Evolutionary conservation across 2,888 invertebrate species (phyloP), one percentile per base, ranked within the genome.

Genomic region (Mesorhabditis belari): DNA sequence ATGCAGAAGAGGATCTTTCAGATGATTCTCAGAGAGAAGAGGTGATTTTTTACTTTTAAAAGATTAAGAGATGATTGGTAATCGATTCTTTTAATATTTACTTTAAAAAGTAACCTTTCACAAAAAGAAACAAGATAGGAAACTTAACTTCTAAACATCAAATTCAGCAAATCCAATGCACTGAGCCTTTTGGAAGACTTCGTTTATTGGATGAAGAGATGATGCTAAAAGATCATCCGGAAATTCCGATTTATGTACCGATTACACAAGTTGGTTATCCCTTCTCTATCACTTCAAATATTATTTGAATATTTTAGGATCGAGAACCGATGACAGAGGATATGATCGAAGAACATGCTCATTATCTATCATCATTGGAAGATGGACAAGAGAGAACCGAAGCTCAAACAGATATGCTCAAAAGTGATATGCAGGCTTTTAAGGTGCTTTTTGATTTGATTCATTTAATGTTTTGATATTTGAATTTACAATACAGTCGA

Each of bases 381-480:
- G 89, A 91, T 2, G 88, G 89, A 9, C 89, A 90, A 80, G 86
- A 92, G 67, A 86, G 93, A 61, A 91, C 94, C 0, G 87, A 90
- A 80, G 89, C 96, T 86, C 95, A 96, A 90, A 90, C 92, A 81
- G 92, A 93, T 0, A 91, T 92, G 0, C 85, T 98, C 17, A 85
- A 91, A 1, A 94, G 95, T 0, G 98, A 98, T 80, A 95, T 96
- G 94, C 92, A 95, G 82, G 90, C 95, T 0, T 98, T 98, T 82
- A 98, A 96, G 85, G 93, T 74, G 19, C 2, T 23, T 23, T 51
- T 51, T 51, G 44, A 1, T n/a, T 35, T n/a, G 44, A 1, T 35
- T 9, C 44, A 35, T 35, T 9, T 17, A 35, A 2, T 1, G 2
- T n/a, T 9, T 17, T 17, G 12, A 9, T 9, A 17, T 35, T 35